phyloP scores from a whole-genome alignment of 2,888 invertebrate genomes.

The Orthosia cruda region DNA sequence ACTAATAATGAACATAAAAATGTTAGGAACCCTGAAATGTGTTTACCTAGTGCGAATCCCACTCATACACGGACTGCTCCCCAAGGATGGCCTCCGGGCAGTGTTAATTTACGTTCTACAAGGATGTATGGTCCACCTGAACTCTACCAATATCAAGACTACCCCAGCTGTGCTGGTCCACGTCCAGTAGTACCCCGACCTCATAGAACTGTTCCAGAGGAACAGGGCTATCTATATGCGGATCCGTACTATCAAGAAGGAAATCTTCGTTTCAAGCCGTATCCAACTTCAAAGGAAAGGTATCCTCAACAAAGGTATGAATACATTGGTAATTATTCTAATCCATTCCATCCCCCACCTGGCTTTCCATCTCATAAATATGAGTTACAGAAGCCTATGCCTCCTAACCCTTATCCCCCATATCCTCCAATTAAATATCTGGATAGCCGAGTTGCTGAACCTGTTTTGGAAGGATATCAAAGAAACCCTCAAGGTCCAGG shows the following conservation, averaged over 20 bases:
- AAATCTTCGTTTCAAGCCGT: constrained; percentile 87
- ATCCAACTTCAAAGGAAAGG: constrained; percentile 85
- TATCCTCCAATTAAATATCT: constrained; percentile 86
- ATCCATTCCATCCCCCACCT: constrained; percentile 83
- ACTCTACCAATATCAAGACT: constrained; percentile 86
- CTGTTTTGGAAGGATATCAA: constrained; percentile 84
- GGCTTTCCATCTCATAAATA: constrained; percentile 83
- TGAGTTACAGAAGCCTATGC: constrained; percentile 84
- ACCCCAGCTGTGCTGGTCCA: constrained; percentile 82
- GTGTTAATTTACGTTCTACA: constrained; percentile 79
- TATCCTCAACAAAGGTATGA: constrained; percentile 89
- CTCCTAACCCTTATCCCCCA: constrained; percentile 81
- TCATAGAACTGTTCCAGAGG: constrained; percentile 82
- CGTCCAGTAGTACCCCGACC: constrained; percentile 80
- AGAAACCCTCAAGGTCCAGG: constrained; percentile 79
- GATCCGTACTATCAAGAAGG: constrained; percentile 85
- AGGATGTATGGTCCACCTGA: constrained; percentile 84
- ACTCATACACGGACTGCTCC: constrained; percentile 76
- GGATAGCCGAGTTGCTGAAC: constrained; percentile 83
- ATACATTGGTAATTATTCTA: constrained; percentile 86
- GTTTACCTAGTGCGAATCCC: constrained; percentile 82
- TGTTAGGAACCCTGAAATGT: constrained; percentile 82
- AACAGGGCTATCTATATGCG: constrained; percentile 80
- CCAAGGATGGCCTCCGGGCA: constrained; percentile 80
- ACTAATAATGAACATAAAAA: constrained; percentile 85